A percentile compares a stretch with the other conserved stretches of the same genome.
Conservation (phyloP, 2,113 vertebrate species). For the Grammomys surdaster region DNA sequence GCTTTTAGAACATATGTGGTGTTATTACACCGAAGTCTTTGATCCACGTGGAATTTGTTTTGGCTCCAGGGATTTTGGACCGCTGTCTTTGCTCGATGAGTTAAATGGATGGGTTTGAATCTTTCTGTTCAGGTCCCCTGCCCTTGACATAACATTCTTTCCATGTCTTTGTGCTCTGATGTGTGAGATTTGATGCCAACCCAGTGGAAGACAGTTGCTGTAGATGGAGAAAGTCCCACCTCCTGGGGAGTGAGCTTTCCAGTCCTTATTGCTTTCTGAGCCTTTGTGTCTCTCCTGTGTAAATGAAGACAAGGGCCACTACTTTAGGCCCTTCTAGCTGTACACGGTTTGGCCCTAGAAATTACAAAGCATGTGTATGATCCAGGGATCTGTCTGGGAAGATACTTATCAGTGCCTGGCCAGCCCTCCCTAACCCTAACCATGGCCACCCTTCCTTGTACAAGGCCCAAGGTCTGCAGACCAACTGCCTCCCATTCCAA, state of each 20-base stretch:
- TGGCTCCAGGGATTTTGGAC: background rate
- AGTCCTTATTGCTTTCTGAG: background rate
- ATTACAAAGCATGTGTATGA: background rate
- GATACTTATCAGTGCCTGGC: background rate
- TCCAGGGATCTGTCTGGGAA: background rate
- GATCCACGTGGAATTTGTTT: background rate
- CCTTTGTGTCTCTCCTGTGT: rapidly evolving
- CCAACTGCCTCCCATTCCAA: background rate
- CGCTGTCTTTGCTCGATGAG: background rate
- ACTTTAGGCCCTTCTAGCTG: background rate
- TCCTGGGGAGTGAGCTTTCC: background rate
- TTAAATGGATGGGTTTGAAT: background rate
- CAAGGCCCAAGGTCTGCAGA: background rate
- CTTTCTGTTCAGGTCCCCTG: background rate
- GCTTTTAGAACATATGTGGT: background rate
- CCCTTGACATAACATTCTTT: background rate
- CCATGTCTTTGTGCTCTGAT: background rate
- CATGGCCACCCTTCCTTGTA: background rate
- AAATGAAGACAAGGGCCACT: constrained; percentile 1
- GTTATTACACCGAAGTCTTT: constrained; percentile 18
- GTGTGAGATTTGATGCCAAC: background rate
- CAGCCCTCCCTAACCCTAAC: background rate
- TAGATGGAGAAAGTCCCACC: background rate
- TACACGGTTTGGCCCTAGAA: background rate
- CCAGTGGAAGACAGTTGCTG: rapidly evolving